Evolutionary conservation across 2,113 vertebrate genomes (phyloP).

Genomic region (Gymnarchus niloticus): DNA sequence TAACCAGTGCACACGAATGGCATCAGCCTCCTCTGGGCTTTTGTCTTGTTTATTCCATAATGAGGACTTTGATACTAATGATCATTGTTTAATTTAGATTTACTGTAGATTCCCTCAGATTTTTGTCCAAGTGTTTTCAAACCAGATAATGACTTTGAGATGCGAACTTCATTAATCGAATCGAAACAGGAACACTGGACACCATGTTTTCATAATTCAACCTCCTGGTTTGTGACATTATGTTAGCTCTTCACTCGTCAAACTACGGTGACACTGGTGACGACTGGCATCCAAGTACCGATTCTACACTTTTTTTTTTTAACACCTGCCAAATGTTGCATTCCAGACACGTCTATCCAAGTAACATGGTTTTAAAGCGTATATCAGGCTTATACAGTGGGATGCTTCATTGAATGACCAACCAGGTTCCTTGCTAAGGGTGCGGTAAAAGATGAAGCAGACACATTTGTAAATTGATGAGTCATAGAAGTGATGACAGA

Average conservation of each 20-base stretch:
- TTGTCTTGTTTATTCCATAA: slow-evolving; percentile 46
- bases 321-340: neutral
- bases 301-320: neutral
- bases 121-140: too few relatives aligned
- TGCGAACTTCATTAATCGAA: too few relatives aligned
- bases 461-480: neutral
- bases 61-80: neutral
- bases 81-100: neutral
- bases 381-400: neutral
- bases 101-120: neutral
- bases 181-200: neutral
- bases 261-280: neutral
- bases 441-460: too few relatives aligned
- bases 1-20: slow-evolving; percentile 29
- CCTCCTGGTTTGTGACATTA: neutral
- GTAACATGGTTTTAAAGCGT: too few relatives aligned
- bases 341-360: neutral
- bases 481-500: neutral
- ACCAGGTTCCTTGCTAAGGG: neutral
- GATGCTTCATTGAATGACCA: neutral
- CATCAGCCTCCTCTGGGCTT: slow-evolving; percentile 31
- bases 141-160: too few relatives aligned
- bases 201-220: neutral
- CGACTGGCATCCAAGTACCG: neutral
- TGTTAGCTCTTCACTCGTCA: neutral